Percentiles rank a stretch among this genome's conserved stretches.
Evolutionary conservation across 2,888 invertebrate species (phyloP).

Genomic region (Hirtodrosophila cameraria): DNA sequence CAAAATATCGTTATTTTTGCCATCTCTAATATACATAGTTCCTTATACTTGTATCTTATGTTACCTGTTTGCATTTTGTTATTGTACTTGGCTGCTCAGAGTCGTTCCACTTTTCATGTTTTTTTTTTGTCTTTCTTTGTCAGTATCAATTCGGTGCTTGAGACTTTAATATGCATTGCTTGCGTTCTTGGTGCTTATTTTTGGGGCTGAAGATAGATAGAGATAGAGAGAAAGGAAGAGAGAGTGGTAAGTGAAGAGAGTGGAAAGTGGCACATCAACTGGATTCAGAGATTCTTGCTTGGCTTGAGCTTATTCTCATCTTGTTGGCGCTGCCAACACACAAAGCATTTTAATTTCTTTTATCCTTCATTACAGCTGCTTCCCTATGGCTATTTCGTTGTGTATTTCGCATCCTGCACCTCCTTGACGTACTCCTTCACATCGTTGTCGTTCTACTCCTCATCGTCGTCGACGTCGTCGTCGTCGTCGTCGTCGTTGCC

Average conservation of each 20-base stretch:
- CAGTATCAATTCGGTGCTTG: constrained; percentile 35
- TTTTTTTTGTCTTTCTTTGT: neutral
- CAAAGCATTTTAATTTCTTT: constrained; percentile 75
- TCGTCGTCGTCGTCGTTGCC: constrained; percentile 17
- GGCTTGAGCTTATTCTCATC: constrained; percentile 30
- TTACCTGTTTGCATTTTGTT: constrained; percentile 55
- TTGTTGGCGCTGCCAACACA: constrained; percentile 60
- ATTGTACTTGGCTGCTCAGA: constrained; percentile 24
- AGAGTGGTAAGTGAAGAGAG: too few relatives aligned
- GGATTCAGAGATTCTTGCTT: constrained; percentile 30
- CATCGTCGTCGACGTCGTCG: constrained; percentile 17
- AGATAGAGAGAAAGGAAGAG: too few relatives aligned
- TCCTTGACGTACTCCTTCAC: constrained; percentile 23
- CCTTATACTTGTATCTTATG: constrained; percentile 57
- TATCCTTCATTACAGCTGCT: constrained; percentile 78
- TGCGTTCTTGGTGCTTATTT: constrained; percentile 43
- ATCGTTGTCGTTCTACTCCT: constrained; percentile 21
- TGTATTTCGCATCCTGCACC: constrained; percentile 45
- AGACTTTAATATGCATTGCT: constrained; percentile 67
- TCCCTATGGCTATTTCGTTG: constrained; percentile 75
- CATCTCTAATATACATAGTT: constrained; percentile 22
- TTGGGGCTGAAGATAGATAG: constrained; percentile 52
- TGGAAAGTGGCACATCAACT: constrained; percentile 47
- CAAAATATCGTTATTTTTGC: too few relatives aligned
- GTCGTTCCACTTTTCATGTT: constrained; percentile 22